A percentile compares a stretch with the other conserved stretches of the same genome.
These are phyloP conservation scores for Papio anubis DNA, from an alignment of 2,113 vertebrate species.

Conservation along the genomic window DNA sequence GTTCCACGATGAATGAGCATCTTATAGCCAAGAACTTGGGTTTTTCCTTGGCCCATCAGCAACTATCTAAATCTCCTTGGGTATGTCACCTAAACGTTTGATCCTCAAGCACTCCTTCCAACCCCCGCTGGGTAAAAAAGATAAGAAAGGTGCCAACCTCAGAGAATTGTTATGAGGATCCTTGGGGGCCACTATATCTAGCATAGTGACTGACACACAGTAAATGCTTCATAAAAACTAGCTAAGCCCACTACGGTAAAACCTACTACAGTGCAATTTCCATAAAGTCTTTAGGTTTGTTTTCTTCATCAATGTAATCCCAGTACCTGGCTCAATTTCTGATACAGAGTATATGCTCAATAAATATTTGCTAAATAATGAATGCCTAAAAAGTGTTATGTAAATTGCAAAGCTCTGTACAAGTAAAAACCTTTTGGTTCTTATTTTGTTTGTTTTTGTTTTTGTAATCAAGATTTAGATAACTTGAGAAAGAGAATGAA, in stretches of 20 bases:
- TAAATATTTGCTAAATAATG: neutral
- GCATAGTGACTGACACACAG: neutral
- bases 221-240: neutral
- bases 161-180: neutral
- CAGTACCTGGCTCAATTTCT: neutral
- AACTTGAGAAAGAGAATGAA: neutral
- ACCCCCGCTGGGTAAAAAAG: neutral
- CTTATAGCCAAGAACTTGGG: neutral
- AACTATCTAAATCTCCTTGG: neutral
- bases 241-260: neutral
- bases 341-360: neutral
- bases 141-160: neutral
- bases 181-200: neutral
- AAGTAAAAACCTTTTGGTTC: neutral
- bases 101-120: neutral
- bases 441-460: neutral
- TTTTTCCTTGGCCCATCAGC: neutral
- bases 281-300: neutral
- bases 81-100: neutral
- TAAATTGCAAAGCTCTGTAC: neutral
- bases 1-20: too few species aligned
- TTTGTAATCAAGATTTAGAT: neutral
- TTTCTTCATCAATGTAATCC: neutral
- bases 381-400: neutral
- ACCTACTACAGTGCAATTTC: neutral